Evolutionary conservation across 2,113 vertebrate genomes (phyloP), one percentile per base, ranked within the genome.

Genomic region (Engraulis encrasicolus): DNA sequence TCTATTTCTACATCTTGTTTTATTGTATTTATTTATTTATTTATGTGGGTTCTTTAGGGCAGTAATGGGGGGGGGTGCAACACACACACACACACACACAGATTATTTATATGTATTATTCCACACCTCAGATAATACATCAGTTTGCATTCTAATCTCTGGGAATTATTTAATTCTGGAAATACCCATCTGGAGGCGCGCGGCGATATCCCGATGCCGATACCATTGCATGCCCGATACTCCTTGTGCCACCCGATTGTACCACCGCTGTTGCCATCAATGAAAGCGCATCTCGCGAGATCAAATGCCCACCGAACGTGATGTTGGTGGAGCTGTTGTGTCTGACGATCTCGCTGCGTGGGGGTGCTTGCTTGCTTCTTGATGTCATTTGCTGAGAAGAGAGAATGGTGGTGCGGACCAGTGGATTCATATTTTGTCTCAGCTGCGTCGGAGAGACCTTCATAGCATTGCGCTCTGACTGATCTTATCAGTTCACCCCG

Each of bases 261-360:
- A 19, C 52, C 52, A 54, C 23, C 20, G n/a, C n/a, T 66, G 58
- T 66, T 66, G 58, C 58, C 58, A 20, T 66, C 58, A 6, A 66
- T 27, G 58, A 66, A 5, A 66, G 58, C 5, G 31, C 82, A 50
- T 93, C 88, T 94, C 95, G 94, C 95, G 94, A 94, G 80, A 94
- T 6, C 34, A 34, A n/a, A 23, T 3, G 50, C 82, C 79, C 84
- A 37, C 38, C 0, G 71, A 82, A 87, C 89, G 92, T 11, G 90
- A 93, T 37, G 82, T 78, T 82, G 52, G 85, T 36, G 86, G n/a
- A 78, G 61, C 83, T 86, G 88, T 88, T 84, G 87, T 86, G 89
- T 86, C 78, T 88, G 85, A 82, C 83, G 83, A 49, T 77, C 52
- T 48, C 85, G n/a, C 66, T 86, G 85, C 78, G 86, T 91, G 90